A percentile compares a stretch with the other conserved stretches of the same genome.
These are phyloP conservation scores for Heliocidaris erythrogramma DNA, from an alignment of 35 echinoderm and acorn worm genomes.

Conservation along the genomic window DNA sequence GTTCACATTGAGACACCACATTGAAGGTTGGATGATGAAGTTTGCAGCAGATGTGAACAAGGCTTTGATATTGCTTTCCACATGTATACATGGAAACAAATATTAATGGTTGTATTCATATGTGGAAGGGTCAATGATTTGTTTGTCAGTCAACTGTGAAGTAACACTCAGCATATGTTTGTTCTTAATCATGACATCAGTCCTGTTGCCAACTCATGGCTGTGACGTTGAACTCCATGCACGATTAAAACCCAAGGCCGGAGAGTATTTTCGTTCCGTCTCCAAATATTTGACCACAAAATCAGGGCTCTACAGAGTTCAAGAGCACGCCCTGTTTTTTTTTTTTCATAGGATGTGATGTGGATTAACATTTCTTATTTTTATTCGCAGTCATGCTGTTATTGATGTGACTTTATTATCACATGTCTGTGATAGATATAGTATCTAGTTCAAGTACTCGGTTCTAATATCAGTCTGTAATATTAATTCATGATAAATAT, in stretches of 20 bases:
- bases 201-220: neutral
- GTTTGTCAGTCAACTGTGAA: neutral
- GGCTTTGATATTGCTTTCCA: neutral
- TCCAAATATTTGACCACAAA: neutral
- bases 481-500: too few species aligned
- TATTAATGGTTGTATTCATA: neutral
- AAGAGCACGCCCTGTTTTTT: neutral
- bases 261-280: neutral
- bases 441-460: neutral
- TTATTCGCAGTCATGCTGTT: neutral
- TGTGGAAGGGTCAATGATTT: neutral
- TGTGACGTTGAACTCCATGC: neutral
- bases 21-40: neutral
- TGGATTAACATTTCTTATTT: constrained; percentile 6
- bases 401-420: neutral
- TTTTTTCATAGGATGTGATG: neutral
- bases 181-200: neutral
- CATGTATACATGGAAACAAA: neutral
- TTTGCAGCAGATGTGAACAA: neutral
- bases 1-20: neutral
- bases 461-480: neutral
- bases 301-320: neutral
- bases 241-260: neutral
- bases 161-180: neutral
- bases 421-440: neutral